Evolutionary conservation across 2,888 invertebrate species (phyloP), one percentile per base, ranked within the genome.

Genomic region (Dione vanillae): DNA sequence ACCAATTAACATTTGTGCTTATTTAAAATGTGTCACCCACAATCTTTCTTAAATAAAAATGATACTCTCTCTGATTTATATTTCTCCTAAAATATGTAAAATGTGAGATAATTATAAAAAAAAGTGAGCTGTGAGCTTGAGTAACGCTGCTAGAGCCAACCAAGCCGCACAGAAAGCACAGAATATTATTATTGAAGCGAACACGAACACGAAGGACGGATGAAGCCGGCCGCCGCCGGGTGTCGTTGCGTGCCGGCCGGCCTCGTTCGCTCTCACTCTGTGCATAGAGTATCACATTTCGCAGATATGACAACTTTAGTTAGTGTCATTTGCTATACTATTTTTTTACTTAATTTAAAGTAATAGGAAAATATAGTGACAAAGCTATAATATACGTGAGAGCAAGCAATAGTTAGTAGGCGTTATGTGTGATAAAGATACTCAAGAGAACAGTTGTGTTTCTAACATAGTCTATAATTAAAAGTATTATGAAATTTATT

Each of bases 231-330:
- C 69, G 71, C 71, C 70, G 72, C 73, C 65, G 51, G 74, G 74
- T 65, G 69, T 71, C 69, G 72, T 56, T 70, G 69, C 65, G 65
- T 67, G 69, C 69, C 76, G 75, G 74, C 75, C 74, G 76, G 74
- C 71, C 70, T 74, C 76, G 67, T 72, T 73, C 71, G 74, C 66
- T 73, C 71, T 72, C 74, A 73, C 67, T 67, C 70, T 19, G 27
- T 6, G 47, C 67, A 62, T n/a, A 56, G 47, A 41, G 27, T 20
- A 66, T 47, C 12, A 64, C 27, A 43, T n/a, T 19, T 14, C 12
- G 47, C 19, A 64, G 49, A 64, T 10, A 2, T 35, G 45, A 16
- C 45, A 8, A 8, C 45, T 35, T 20, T 35, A 16, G 6, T 45
- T 27, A 45, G n/a, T n/a, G n/a, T n/a, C n/a, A n/a, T n/a, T 27